Conservation (phyloP, 1,140 invertebrate genomes). For the Contarinia nasturtii region DNA sequence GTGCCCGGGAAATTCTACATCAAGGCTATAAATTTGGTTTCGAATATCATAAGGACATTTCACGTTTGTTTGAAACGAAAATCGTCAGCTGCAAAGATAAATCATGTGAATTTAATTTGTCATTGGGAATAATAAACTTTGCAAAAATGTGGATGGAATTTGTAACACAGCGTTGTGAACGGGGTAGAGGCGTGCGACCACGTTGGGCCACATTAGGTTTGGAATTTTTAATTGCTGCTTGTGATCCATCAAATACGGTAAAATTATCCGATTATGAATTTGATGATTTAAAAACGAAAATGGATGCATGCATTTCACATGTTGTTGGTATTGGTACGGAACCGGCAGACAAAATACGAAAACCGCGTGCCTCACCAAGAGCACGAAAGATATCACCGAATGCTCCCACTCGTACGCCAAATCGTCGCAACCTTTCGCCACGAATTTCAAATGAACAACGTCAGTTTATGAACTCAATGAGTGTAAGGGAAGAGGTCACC, state of each 20-base stretch:
- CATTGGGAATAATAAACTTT: slow-evolving; percentile 43
- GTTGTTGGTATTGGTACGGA: slow-evolving; percentile 46
- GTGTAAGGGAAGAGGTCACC: slow-evolving; percentile 8
- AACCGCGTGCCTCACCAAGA: slow-evolving; percentile 25
- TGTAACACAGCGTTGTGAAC: slow-evolving; percentile 59
- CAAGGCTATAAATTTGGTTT: slow-evolving; percentile 78
- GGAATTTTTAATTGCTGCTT: slow-evolving; percentile 65
- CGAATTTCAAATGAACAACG: slow-evolving; percentile 8
- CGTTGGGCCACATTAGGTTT: slow-evolving; percentile 71
- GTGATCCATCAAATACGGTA: slow-evolving; percentile 59
- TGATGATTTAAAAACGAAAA: slow-evolving; percentile 46
- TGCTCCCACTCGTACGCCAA: slow-evolving; percentile 18
- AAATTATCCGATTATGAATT: slow-evolving; percentile 58
- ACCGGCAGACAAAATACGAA: slow-evolving; percentile 23
- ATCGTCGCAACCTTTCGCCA: slow-evolving; percentile 2
- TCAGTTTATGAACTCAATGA: slow-evolving; percentile 19
- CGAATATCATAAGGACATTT: slow-evolving; percentile 71
- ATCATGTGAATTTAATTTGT: slow-evolving; percentile 15
- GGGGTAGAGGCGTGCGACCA: slow-evolving; percentile 60
- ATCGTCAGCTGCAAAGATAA: slow-evolving; percentile 14
- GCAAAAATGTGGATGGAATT: slow-evolving; percentile 77
- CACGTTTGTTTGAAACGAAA: slow-evolving; percentile 30
- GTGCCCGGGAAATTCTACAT: slow-evolving; percentile 62
- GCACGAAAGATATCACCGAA: slow-evolving; percentile 21
- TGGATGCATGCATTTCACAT: slow-evolving; percentile 60